Evolutionary conservation across 2,797 vertebrate species (phyloP).

Genomic region (Selene dorsalis): DNA sequence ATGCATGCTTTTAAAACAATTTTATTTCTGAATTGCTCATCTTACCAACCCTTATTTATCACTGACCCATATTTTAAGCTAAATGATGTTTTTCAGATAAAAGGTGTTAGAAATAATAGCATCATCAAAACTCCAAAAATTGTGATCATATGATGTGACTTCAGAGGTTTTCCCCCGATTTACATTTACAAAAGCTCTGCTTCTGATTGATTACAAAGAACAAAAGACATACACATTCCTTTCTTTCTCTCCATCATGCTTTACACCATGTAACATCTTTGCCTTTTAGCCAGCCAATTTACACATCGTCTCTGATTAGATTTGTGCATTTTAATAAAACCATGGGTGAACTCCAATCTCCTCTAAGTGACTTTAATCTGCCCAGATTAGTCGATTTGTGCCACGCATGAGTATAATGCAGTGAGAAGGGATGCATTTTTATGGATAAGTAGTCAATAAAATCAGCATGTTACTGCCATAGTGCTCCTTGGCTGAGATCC

Average conservation of each 20-base stretch:
- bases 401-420: constrained; percentile 71
- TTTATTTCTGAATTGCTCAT: too few relatives aligned
- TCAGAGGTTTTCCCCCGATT: not conserved
- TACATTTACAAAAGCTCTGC: constrained; percentile 3
- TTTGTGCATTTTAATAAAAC: constrained; percentile 76
- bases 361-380: constrained; percentile 80
- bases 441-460: constrained; percentile 84
- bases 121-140: not conserved
- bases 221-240: constrained; percentile 25
- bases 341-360: constrained; percentile 73
- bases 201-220: constrained; percentile 35
- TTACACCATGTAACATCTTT: constrained; percentile 36
- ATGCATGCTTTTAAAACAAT: too few relatives aligned
- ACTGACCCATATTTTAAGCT: too few relatives aligned
- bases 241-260: not conserved
- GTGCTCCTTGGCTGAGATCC: constrained; percentile 76
- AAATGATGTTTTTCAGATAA: not conserved
- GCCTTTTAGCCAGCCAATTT: constrained; percentile 64
- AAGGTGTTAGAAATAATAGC: not conserved
- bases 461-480: constrained; percentile 77
- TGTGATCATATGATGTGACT: not conserved
- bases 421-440: constrained; percentile 77
- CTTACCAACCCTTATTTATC: too few relatives aligned
- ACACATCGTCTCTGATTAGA: constrained; percentile 74
- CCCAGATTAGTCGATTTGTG: constrained; percentile 74